Base-by-base conservation (phyloP, 2,888 invertebrate genomes). In the Eupithecia vulgata region DNA sequence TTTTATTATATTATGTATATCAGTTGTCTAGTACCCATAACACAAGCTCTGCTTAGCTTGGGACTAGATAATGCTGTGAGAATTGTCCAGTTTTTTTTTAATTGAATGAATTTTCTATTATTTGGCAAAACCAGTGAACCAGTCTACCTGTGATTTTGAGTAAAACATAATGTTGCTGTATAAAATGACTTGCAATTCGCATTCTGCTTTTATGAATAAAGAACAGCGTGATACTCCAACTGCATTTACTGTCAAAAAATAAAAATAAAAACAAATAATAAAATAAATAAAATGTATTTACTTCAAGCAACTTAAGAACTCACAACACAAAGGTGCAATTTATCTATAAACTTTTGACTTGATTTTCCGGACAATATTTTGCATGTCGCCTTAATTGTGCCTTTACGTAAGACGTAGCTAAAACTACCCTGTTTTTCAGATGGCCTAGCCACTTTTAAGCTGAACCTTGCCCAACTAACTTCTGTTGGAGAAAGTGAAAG, bases 391-490 rank as follows among this genome's bases (percentile, higher is more conserved):
- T 12, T 57, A 13, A 25, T 0, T 21, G 0, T 21, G 4, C 48
- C 48, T 48, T 4, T 12, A 40, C 30, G 30, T 30, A 45, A 45
- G 21, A 57, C 25, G 13, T 57, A 57, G 57, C 25, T 57, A 25
- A 21, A 57, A 25, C 40, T 30, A 62, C 40, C 12, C 25, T 73
- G 75, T 75, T 75, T 77, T 77, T 45, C 83, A 95, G 95, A 94
- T 84, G 93, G 94, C 8, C 79, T 91, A 48, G 93, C 90, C 30
- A 86, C 87, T 2, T 95, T 95, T 83, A 93, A 91, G 76, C 87
- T 96, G 81, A 96, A 96, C 80, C 85, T 96, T 66, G 93, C 95
- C 5, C 96, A 96, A 84, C 90, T 97, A 72, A 91, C 96, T 66
- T 95, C 96, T 1, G 78, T 81, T 8, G 90, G 90, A 17, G 92